Conservation (phyloP, 2,113 vertebrate species). For the Propithecus coquereli region DNA sequence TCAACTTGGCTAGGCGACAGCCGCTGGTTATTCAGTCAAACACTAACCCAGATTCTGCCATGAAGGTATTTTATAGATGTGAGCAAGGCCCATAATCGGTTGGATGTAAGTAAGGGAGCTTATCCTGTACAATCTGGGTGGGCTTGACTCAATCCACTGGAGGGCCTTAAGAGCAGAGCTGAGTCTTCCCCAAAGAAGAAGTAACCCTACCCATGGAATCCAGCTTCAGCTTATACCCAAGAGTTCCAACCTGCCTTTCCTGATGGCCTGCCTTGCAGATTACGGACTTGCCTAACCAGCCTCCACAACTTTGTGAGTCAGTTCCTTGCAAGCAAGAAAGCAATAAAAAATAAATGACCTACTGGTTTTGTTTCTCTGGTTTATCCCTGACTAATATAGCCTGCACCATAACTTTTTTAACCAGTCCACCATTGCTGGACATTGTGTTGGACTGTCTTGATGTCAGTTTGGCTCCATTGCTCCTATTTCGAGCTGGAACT, state of each 20-base stretch:
- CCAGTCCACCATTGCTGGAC: not conserved
- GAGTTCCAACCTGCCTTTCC: not conserved
- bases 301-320: not conserved
- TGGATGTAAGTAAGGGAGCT: not conserved
- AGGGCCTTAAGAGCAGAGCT: not conserved
- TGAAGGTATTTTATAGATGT: not conserved
- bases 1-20: not conserved
- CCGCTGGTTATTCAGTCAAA: not conserved
- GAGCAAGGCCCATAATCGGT: not conserved
- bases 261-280: not conserved
- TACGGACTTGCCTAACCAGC: not conserved
- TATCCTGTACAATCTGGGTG: not conserved
- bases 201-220: not conserved
- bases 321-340: not conserved
- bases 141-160: not conserved
- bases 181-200: not conserved
- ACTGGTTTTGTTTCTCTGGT: not conserved
- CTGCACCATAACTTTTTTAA: not conserved
- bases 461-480: not conserved
- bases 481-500: not conserved
- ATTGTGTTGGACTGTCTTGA: not conserved
- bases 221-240: not conserved
- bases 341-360: not conserved
- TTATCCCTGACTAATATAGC: not conserved
- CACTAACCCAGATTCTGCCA: not conserved